Evolutionary conservation across 2,888 invertebrate genomes (phyloP), one percentile per base, ranked within the genome.

Genomic region (Eilema griseolum): DNA sequence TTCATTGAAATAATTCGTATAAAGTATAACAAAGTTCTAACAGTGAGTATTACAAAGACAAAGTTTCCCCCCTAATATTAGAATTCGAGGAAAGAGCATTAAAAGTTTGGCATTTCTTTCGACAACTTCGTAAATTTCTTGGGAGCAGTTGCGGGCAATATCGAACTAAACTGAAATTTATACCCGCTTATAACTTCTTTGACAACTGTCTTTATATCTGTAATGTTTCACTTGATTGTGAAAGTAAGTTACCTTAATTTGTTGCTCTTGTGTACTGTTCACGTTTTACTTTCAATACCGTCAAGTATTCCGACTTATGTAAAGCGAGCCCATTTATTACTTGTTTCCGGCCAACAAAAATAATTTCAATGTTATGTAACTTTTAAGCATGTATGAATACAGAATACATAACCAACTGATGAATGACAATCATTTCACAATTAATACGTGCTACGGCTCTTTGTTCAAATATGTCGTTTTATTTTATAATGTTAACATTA

Each of bases 111-210:
- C 85, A 87, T 90, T 91, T 91, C 92, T 90, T 92, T 88, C 81
- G 82, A 82, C 82, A 88, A 90, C 84, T 91, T 89, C 84, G 87
- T 86, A 80, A 87, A 86, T 86, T 90, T 86, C 75, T 85, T 79
- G 76, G 85, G 84, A 86, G 86, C 85, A 85, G 83, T 86, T 86
- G 85, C 78, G 86, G 85, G 87, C 88, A 89, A 90, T 90, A 90
- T 88, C 88, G 86, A 88, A 89, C 89, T 89, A 90, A 91, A 90
- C 87, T 88, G 85, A 90, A 91, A 93, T 92, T 93, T 92, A 92
- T 92, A 89, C 88, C 87, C 86, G 87, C 88, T 89, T 88, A 89
- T 86, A 87, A 89, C 85, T 88, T 89, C 88, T 89, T 90, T 90
- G 88, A 90, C 90, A 89, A 89, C 88, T 88, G 86, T 85, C 89